These are phyloP conservation scores for Pantherophis guttatus DNA, from an alignment of 2,113 vertebrate species.

Conservation along the genomic window DNA sequence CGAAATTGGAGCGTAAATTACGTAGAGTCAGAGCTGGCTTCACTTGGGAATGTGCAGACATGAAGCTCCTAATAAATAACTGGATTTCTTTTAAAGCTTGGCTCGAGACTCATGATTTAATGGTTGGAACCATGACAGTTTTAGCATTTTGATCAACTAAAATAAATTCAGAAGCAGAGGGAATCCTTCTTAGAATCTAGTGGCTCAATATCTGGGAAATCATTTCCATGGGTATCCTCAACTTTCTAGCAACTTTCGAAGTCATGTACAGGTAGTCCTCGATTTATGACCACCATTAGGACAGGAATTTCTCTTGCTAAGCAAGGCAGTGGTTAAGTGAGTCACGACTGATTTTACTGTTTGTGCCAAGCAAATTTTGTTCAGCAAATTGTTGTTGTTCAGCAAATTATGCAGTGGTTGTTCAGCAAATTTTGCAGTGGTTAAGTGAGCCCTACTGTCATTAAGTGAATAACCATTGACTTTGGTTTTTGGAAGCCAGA, in stretches of 20 bases:
- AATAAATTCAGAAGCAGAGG: slow-evolving; percentile 31
- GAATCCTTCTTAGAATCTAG: slow-evolving; percentile 16
- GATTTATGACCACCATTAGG: not conserved
- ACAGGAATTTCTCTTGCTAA: not conserved
- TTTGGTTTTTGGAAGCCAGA: not conserved
- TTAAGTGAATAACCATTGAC: not conserved
- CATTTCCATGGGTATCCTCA: slow-evolving; percentile 38
- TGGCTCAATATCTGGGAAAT: not conserved
- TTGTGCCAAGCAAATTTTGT: not conserved
- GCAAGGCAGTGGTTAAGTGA: not conserved
- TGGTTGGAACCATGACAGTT: not conserved
- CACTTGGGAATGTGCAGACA: too few relatives aligned
- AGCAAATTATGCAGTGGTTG: too few relatives aligned
- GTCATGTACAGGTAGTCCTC: not conserved
- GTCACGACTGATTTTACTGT: not conserved
- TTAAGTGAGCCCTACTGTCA: not conserved
- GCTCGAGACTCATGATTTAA: too few relatives aligned
- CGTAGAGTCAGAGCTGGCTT: too few relatives aligned
- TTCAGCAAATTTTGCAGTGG: not conserved
- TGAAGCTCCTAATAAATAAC: too few relatives aligned
- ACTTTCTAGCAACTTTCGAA: not conserved
- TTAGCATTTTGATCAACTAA: slow-evolving; percentile 1
- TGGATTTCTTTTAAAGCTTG: too few relatives aligned
- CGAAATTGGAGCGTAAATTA: too few relatives aligned
- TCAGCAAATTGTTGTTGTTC: too few relatives aligned